Percentiles rank a stretch among this genome's conserved stretches.
Conservation (phyloP, 2,113 vertebrate species). For the Peromyscus maniculatus region DNA sequence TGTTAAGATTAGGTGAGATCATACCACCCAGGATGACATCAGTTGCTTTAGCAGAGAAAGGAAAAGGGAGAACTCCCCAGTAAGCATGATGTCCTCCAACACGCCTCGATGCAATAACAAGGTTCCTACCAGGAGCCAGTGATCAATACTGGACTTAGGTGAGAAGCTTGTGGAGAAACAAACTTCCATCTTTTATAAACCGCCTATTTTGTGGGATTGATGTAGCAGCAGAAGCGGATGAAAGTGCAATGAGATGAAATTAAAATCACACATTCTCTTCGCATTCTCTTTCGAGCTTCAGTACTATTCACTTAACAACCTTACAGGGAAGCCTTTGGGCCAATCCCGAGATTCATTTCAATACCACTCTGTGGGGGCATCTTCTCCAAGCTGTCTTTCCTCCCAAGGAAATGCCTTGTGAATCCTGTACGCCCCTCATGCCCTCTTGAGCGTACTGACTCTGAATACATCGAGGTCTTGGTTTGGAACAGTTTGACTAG, state of each 20-base stretch:
- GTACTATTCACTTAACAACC: neutral
- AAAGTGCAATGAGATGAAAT: neutral
- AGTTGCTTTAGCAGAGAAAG: neutral
- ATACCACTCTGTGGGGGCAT: neutral
- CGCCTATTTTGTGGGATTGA: neutral
- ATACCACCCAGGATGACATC: neutral
- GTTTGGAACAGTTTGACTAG: neutral
- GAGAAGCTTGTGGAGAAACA: neutral
- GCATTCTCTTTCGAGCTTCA: neutral
- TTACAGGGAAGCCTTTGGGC: neutral
- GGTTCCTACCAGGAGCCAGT: fast-evolving
- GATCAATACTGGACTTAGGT: neutral
- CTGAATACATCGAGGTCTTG: neutral
- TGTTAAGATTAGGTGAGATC: neutral
- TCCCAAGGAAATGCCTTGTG: neutral
- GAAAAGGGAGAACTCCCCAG: neutral
- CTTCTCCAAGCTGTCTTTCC: neutral
- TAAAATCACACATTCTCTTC: neutral
- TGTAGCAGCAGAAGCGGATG: neutral
- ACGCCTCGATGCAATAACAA: neutral
- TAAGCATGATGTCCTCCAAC: fast-evolving
- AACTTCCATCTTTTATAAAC: neutral
- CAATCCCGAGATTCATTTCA: neutral
- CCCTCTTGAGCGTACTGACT: neutral
- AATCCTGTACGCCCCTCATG: fast-evolving